Evolutionary conservation across 1,140 invertebrate species (phyloP), one percentile per base, ranked within the genome.

Genomic region (Danaus melanippus): DNA sequence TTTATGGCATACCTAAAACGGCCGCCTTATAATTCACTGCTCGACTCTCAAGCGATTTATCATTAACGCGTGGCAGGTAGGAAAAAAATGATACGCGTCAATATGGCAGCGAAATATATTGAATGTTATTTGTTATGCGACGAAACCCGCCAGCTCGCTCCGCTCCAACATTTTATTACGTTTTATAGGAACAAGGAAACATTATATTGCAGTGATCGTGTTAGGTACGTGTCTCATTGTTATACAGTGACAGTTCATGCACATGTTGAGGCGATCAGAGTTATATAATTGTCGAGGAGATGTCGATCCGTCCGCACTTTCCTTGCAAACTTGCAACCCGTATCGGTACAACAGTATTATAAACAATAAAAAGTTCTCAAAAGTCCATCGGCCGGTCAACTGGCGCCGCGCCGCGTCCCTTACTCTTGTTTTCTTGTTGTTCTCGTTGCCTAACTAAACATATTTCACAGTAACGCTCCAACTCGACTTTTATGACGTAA

Each of bases 381-480:
- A 61, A 56, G 67, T 58, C 66, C 50, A 56, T 62, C 56, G 55
- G 47, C 57, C 64, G 67, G 66, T 68, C 62, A 64, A 69, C 60
- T 66, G 71, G 74, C 71, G 71, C 74, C 69, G 74, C 71, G 71
- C 74, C 69, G 48, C 40, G 47, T 50, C 47, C 42, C 58, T 44
- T 47, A 46, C 45, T 61, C 61, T 60, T 56, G 57, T 60, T 66
- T 42, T 61, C 61, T 60, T 56, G 57, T 60, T 66, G 15, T 49
- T 61, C 46, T 21, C 40, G 8, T 62, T 50, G 41, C 52, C 46
- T 50, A 53, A 66, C 50, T 40, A 55, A 69, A 71, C 66, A 76
- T 73, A 69, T 66, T 59, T 71, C 69, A 69, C 62, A 58, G 52
- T 64, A 64, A 64, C 67, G 63, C 65, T 62, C 62, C 54, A 56